Evolutionary conservation across 2,113 vertebrate genomes (phyloP).

Genomic region (Herpailurus yagouaroundi): DNA sequence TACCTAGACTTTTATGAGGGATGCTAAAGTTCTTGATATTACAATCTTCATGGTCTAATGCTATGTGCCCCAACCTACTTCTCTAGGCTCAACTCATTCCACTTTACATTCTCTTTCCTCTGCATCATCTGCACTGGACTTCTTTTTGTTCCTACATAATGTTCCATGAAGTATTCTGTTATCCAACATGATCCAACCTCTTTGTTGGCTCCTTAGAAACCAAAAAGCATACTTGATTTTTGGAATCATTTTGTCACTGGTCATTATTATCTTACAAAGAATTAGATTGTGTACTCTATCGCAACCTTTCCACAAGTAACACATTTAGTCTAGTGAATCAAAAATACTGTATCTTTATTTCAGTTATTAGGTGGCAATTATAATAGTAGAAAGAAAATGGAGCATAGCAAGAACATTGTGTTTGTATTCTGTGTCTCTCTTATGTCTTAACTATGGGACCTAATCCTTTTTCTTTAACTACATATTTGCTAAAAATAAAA

Average conservation of each 20-base stretch:
- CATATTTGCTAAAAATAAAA: not conserved
- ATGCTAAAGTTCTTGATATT: not conserved
- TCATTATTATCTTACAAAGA: not conserved
- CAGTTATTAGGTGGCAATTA: not conserved
- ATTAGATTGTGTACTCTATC: not conserved
- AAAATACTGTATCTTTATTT: not conserved
- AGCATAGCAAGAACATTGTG: not conserved
- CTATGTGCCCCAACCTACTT: not conserved
- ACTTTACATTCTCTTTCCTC: not conserved
- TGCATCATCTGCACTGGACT: not conserved
- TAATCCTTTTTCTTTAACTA: not conserved
- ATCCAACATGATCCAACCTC: not conserved
- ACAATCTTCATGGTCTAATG: not conserved
- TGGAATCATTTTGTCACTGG: not conserved
- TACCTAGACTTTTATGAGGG: not conserved
- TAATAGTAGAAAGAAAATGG: not conserved
- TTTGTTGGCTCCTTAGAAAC: not conserved
- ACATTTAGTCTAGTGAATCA: not conserved
- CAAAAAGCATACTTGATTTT: not conserved
- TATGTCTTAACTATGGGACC: not conserved
- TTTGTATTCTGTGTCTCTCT: not conserved
- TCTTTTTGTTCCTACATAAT: not conserved
- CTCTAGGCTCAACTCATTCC: not conserved
- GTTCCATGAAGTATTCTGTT: not conserved
- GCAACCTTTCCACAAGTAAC: not conserved